Base-by-base conservation (phyloP, 2,113 vertebrate species). In the Microcebus tavaratra region DNA sequence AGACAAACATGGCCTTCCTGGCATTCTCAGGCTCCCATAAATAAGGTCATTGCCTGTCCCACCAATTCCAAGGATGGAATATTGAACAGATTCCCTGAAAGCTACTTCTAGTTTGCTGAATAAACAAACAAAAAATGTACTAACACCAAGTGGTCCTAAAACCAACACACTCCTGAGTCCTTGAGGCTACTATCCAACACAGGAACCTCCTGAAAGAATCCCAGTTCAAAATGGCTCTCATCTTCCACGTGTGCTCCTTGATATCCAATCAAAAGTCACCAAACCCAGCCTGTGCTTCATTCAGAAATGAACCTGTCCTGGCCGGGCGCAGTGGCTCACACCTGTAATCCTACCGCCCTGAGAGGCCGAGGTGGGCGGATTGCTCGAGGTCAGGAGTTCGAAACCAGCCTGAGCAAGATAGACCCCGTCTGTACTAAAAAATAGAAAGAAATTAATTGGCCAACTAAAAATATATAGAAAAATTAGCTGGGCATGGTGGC, bases 61-160 rank as follows among this genome's bases (percentile, higher is more conserved):
- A 68, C 50, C 12, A 88, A 91, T 92, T 53, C 50, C 55, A 81
- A 70, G 23, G 31, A 96, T 73, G 72, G 75, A 76, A 92, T 50
- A 27, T 59, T 92, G 90, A 88, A 83, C 91, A 20, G 29, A 59
- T 39, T 88, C 61, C 57, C 25, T 88, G n/a, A 45, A 95, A 96
- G 73, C 11, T 89, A 93, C 25, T 93, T 82, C 17, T 61, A 87
- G 29, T 94, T 67, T 96, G 72, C 34, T 68, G n/a, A 95, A 88
- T 8, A 93, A 91, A 55, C 45, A 84, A 88, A 75, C 8, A 73
- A 87, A 21, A 91, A 90, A 95, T 29, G 27, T 70, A 87, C 53
- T 3, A 39, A 2, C 9, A 81, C 18, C 25, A 55, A 95, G 29
- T 88, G 34, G 88, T 39, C 36, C 59, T 90, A 96, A 48, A 94